phyloP scores from a whole-genome alignment of 2,113 vertebrate genomes.

The Megaptera novaeangliae region DNA sequence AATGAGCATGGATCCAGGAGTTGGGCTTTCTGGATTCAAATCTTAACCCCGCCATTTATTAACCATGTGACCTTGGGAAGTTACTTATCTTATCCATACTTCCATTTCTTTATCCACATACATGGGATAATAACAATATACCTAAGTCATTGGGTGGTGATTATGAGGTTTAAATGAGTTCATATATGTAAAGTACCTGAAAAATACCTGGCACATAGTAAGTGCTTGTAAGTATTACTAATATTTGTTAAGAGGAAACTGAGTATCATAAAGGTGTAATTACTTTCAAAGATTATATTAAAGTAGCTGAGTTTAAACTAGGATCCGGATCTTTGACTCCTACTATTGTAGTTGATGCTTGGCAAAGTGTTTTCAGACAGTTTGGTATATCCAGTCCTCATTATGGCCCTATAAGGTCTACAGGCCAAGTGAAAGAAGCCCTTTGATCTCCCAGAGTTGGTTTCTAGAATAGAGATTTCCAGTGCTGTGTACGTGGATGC shows the following conservation, averaged over 20 bases:
- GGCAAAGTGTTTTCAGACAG: background rate
- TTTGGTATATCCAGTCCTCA: background rate
- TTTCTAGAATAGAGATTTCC: background rate
- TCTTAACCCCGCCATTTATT: background rate
- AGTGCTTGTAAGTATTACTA: background rate
- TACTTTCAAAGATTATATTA: background rate
- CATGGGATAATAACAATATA: background rate
- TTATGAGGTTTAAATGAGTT: background rate
- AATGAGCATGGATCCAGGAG: background rate
- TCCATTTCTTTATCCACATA: background rate
- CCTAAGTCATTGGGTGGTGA: background rate
- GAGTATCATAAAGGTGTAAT: background rate
- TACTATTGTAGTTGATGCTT: background rate
- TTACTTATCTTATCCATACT: background rate
- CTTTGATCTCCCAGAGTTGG: background rate
- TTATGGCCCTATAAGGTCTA: background rate
- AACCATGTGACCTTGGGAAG: background rate
- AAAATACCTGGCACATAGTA: background rate
- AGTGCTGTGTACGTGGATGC: background rate
- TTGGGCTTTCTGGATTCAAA: background rate
- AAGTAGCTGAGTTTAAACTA: background rate
- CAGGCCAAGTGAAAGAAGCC: background rate
- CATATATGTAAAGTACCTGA: background rate
- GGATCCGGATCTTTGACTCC: background rate
- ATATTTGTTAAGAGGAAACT: background rate